A percentile compares a stretch with the other conserved stretches of the same genome.
Evolutionary conservation across 2,888 invertebrate genomes (phyloP).

Genomic region (Eupithecia centaureata): DNA sequence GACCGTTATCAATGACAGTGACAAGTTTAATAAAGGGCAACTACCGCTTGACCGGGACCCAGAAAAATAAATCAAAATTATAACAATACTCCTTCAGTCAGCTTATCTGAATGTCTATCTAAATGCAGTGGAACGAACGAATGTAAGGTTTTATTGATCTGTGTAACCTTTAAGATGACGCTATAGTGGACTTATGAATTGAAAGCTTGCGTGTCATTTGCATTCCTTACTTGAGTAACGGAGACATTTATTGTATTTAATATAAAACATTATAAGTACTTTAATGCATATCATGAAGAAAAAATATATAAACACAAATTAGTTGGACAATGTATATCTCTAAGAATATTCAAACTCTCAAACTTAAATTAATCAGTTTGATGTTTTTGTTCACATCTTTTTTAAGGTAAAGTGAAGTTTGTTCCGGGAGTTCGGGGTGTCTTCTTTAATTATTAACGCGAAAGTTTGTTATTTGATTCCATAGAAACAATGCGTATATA

Average conservation of each 20-base stretch:
- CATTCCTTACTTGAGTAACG: not conserved
- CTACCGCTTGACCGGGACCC: conserved; percentile 61
- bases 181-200: conserved; percentile 28
- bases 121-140: conserved; percentile 67
- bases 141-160: conserved; percentile 62
- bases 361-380: too few relatives aligned
- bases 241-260: not conserved
- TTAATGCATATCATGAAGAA: too few relatives aligned
- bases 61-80: conserved; percentile 68
- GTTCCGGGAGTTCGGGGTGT: too few relatives aligned
- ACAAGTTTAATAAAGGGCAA: conserved; percentile 80
- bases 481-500: too few relatives aligned
- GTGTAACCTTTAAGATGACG: conserved; percentile 48
- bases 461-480: too few relatives aligned
- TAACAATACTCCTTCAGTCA: conserved; percentile 67
- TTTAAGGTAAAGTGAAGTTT: too few relatives aligned
- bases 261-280: too few relatives aligned
- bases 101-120: conserved; percentile 72
- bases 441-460: too few relatives aligned
- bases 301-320: too few relatives aligned
- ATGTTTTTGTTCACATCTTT: too few relatives aligned
- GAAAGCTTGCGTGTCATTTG: conserved; percentile 6
- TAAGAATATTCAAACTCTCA: too few relatives aligned
- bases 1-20: conserved; percentile 75
- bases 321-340: too few relatives aligned